Base-by-base conservation (phyloP, 2,113 vertebrate species). In the Scalopus aquaticus region DNA sequence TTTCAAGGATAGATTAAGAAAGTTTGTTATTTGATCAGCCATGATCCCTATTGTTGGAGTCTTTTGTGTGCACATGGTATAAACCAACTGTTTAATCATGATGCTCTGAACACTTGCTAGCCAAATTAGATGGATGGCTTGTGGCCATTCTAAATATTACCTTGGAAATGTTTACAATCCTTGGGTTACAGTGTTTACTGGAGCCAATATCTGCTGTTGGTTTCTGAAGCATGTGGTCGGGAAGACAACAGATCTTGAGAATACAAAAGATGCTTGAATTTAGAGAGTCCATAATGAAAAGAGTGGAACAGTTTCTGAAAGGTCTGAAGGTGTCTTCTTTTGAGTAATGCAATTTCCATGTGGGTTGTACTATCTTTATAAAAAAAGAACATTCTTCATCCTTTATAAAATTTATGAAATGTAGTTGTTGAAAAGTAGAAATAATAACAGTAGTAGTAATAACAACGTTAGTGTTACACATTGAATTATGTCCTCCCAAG, bases 101-200 rank as follows among this genome's bases (percentile, higher is more conserved):
- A 88, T 4, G 0, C 44, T 35, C 3, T 90, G n/a, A 88, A 83
- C 26, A 78, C 24, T 32, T 88, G 10, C 30, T 72, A 90, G 62
- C 62, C 56, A 95, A 74, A 87, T 80, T 30, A 92, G 67, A 88
- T 20, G 70, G 24, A 56, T 93, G 93, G 20, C 46, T 35, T 69
- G 4, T 69, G 44, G 49, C 42, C 67, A 64, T 78, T 73, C 51
- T 72, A 94, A 95, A 94, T 70, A 88, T 72, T 94, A 46, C 64
- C 72, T 92, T 56, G 60, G 54, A 92, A 56, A 78, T 90, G 73
- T 78, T 90, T 94, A 85, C 13, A 67, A 17, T 67, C 35, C 32
- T 95, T 90, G 69, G 28, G 81, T 81, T 65, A 46, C 12, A 32
- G n/a, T 73, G 24, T 62, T 56, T 80, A n/a, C 37, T 42, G 56